These are phyloP conservation scores for Trachelus iudaicus DNA, from an alignment of 2,888 invertebrate species.

Conservation along the genomic window DNA sequence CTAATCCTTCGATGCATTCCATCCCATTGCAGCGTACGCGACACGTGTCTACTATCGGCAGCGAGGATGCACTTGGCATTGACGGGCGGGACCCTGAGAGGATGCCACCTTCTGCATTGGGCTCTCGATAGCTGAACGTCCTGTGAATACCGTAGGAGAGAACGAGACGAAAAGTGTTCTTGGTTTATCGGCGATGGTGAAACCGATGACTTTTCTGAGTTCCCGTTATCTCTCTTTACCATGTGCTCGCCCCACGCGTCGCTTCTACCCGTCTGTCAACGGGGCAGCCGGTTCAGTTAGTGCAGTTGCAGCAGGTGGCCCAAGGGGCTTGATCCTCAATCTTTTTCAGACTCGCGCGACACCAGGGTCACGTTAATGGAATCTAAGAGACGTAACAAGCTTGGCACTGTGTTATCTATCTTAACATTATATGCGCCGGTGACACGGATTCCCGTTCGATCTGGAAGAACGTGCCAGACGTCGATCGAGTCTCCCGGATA, in stretches of 20 bases:
- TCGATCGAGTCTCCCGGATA: not conserved
- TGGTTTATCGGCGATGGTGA: constrained; percentile 13
- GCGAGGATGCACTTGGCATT: not conserved
- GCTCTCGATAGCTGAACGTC: not conserved
- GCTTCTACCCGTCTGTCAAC: constrained; percentile 27
- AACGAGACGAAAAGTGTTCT: constrained; percentile 14
- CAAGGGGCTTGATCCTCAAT: constrained; percentile 1
- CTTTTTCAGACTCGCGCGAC: not conserved
- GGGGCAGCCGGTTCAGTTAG: constrained; percentile 25
- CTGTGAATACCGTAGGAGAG: not conserved
- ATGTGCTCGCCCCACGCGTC: constrained; percentile 35
- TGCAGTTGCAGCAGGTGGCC: constrained; percentile 26
- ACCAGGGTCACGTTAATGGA: not conserved
- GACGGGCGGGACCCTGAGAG: not conserved
- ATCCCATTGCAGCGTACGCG: not conserved
- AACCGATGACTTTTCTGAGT: not conserved
- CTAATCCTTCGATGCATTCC: not conserved
- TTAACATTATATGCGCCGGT: not conserved
- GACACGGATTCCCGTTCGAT: not conserved
- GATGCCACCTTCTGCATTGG: not conserved
- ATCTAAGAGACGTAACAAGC: not conserved
- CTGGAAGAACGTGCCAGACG: not conserved
- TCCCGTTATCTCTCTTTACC: constrained; percentile 21
- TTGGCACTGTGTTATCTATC: not conserved
- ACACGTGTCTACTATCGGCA: not conserved